Evolutionary conservation across 2,888 invertebrate genomes (phyloP), one percentile per base, ranked within the genome.

Genomic region (Subacronicta megacephala): DNA sequence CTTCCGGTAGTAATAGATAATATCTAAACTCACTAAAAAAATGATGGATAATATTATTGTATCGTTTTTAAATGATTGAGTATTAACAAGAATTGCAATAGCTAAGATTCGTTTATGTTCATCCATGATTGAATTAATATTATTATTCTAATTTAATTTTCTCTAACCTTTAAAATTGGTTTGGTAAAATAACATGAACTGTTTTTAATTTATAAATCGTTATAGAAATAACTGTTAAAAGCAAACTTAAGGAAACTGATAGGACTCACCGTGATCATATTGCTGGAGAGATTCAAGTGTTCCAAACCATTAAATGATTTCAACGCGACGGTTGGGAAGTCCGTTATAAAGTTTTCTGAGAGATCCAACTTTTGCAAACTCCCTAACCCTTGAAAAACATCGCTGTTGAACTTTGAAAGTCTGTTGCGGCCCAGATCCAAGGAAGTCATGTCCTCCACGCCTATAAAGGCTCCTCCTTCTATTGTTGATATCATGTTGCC

Each of bases 291-390:
- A 88, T 98, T 97, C 62, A 98, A 92, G 64, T 96, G 96, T 81
- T 96, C 96, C 17, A 98, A 89, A 52, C 95, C 95, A 17, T 91
- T 89, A 72, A 98, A 95, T 23, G 96, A 95, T 80, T 96, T 96
- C 40, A 98, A 85, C 0, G 98, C 97, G 9, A 97, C 96, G 0
- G 96, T 95, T 3, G 98, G 98, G 81, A 98, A 97, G 83, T 97
- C 97, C 1, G 95, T 94, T 52, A 98, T 96, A 84, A 97, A 98
- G 93, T 99, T 99, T 80, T 97, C 96, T 0, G 98, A 97, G 20
- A 99, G 92, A 85, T 98, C 98, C 68, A 99, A 91, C 74, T 96
- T 96, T 76, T 97, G 96, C 62, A 99, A 92, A 75, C 96, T 96
- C 55, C 96, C 95, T 4, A 97, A 95, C 50, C 97, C 96, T 94